These are phyloP conservation scores for Diadophis punctatus DNA, from an alignment of 2,113 vertebrate genomes.

Conservation along the genomic window DNA sequence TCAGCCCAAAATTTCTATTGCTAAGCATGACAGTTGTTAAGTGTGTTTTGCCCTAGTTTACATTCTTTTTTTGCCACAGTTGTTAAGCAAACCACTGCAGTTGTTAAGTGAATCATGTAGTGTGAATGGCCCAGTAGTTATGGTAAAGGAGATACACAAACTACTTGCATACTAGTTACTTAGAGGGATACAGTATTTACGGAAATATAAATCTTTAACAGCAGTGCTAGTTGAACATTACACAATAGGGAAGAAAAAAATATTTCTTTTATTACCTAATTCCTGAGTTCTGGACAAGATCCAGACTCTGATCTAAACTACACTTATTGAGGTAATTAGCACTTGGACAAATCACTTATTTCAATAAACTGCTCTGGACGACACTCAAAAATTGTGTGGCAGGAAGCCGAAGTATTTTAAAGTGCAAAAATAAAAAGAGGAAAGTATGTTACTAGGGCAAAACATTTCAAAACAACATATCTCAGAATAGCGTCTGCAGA, in stretches of 20 bases:
- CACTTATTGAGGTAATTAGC: background rate
- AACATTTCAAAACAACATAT: background rate
- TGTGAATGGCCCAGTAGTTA: background rate
- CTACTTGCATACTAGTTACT: background rate
- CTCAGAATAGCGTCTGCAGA: conserved; percentile 18
- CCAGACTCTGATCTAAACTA: background rate
- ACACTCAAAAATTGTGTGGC: background rate
- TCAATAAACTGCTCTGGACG: background rate
- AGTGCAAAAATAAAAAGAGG: background rate
- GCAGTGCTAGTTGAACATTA: background rate
- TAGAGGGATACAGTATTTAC: background rate
- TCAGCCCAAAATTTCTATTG: background rate
- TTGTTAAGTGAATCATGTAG: background rate
- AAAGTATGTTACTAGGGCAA: background rate
- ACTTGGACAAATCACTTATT: background rate
- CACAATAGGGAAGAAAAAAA: background rate
- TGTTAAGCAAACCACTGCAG: background rate
- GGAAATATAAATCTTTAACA: background rate
- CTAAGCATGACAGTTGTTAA: background rate
- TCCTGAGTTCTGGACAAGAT: background rate
- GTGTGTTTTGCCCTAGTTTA: no score
- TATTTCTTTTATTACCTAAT: background rate
- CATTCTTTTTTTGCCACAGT: background rate
- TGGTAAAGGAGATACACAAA: background rate
- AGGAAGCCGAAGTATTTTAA: background rate